phyloP scores from a whole-genome alignment of 2,113 vertebrate genomes.

The Nymphicus hollandicus region DNA sequence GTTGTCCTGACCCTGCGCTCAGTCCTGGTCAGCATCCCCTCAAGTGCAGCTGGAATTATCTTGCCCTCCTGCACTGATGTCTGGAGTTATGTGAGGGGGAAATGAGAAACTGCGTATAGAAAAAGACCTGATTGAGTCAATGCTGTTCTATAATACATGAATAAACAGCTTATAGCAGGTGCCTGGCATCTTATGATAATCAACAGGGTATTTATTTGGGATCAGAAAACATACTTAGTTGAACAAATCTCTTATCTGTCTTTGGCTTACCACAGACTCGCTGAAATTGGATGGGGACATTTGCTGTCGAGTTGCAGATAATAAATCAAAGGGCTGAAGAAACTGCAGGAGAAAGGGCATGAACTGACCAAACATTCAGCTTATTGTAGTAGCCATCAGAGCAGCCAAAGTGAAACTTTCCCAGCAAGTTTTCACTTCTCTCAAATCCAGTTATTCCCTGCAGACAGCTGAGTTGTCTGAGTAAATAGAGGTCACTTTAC shows the following conservation, averaged over 20 bases:
- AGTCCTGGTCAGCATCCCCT: neutral
- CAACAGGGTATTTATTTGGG: neutral
- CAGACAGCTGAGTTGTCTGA: constrained; percentile 13
- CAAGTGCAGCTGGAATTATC: neutral
- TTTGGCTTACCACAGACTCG: neutral
- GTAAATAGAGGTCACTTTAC: constrained; percentile 51
- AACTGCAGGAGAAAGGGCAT: constrained; percentile 34
- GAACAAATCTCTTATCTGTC: neutral
- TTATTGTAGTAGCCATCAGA: constrained; percentile 4
- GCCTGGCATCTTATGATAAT: neutral
- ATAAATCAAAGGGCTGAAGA: constrained; percentile 45
- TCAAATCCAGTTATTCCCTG: constrained; percentile 5
- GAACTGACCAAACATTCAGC: constrained; percentile 44
- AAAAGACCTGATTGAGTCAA: neutral
- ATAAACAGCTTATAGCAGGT: constrained; percentile 27
- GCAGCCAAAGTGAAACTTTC: constrained; percentile 24
- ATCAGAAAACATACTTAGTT: neutral
- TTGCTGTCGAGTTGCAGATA: constrained; percentile 16
- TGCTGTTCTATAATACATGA: neutral
- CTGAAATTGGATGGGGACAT: neutral
- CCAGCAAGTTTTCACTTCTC: constrained; percentile 18
- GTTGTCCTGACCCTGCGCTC: neutral
- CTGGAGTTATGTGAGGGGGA: accelerated
- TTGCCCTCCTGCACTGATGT: neutral
- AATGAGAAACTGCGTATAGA: neutral